Evolutionary conservation across 2,113 vertebrate species (phyloP).

Genomic region (Lampris megalopsis): DNA sequence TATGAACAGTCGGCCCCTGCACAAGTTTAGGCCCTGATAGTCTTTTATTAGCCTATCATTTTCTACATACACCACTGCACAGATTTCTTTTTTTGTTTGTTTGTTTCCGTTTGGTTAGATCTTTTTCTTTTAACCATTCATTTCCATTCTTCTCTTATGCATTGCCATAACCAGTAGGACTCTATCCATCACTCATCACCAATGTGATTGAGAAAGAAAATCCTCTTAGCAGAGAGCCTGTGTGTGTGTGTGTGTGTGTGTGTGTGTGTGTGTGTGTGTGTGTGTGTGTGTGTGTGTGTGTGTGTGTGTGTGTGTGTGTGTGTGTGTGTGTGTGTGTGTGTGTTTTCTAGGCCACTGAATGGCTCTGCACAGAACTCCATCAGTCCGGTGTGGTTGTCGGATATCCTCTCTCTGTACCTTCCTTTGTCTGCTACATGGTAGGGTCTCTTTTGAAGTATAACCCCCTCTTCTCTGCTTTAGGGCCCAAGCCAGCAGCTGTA

Average conservation of each 20-base stretch:
- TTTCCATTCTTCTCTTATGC: neutral
- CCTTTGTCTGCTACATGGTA: conserved; percentile 71
- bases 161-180: neutral
- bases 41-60: neutral
- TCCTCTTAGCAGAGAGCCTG: conserved; percentile 76
- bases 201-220: conserved; percentile 65
- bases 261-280: no score
- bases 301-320: no score
- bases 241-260: neutral
- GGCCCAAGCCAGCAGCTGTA: conserved; percentile 72
- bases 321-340: no score
- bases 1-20: neutral
- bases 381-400: conserved; percentile 52
- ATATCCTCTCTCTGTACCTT: conserved; percentile 69
- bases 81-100: neutral
- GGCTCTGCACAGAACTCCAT: conserved; percentile 58
- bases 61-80: neutral
- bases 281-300: no score
- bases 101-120: neutral
- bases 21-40: neutral
- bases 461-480: conserved; percentile 57
- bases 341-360: conserved; percentile 59
- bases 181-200: conserved; percentile 52
- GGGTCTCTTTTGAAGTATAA: conserved; percentile 67
- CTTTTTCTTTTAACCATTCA: neutral